Conservation (phyloP, 2,888 invertebrate species). For the Xanthorhoe designata region DNA sequence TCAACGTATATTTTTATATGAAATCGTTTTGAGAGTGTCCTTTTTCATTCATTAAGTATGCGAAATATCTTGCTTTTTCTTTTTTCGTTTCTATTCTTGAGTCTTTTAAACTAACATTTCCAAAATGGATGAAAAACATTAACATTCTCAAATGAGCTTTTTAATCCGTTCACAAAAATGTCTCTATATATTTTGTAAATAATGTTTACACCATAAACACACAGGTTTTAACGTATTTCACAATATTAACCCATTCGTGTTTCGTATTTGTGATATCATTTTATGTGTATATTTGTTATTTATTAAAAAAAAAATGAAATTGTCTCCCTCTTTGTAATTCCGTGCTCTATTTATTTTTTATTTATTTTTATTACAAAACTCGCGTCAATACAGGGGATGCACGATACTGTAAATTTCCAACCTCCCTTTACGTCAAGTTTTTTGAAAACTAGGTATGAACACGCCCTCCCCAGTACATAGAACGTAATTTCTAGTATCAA, state of each 20-base stretch:
- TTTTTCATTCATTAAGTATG: constrained; percentile 38
- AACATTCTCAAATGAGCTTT: constrained; percentile 60
- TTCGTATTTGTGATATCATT: constrained; percentile 64
- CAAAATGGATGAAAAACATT: constrained; percentile 26
- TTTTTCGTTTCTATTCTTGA: constrained; percentile 1
- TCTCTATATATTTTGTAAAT: constrained; percentile 40
- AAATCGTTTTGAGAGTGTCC: constrained; percentile 36
- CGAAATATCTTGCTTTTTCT: constrained; percentile 4
- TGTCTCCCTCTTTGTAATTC: constrained; percentile 82
- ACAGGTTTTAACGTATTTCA: constrained; percentile 68
- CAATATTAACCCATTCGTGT: constrained; percentile 77
- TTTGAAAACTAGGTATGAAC: constrained; percentile 45
- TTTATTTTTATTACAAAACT: constrained; percentile 65
- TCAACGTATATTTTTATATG: constrained; percentile 41
- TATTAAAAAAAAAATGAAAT: constrained; percentile 57
- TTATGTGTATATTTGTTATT: constrained; percentile 60
- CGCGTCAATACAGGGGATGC: constrained; percentile 85
- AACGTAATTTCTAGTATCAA: constrained; percentile 52
- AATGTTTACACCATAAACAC: constrained; percentile 66
- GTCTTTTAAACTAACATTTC: constrained; percentile 18
- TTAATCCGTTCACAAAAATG: constrained; percentile 37
- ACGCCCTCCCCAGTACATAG: constrained; percentile 43
- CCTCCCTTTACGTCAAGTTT: constrained; percentile 62
- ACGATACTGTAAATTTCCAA: constrained; percentile 81
- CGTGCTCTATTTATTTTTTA: constrained; percentile 73